Percentiles rank a stretch among this genome's conserved stretches.
Evolutionary conservation across 1,140 invertebrate species (phyloP).

Genomic region (Drosophila simulans): DNA sequence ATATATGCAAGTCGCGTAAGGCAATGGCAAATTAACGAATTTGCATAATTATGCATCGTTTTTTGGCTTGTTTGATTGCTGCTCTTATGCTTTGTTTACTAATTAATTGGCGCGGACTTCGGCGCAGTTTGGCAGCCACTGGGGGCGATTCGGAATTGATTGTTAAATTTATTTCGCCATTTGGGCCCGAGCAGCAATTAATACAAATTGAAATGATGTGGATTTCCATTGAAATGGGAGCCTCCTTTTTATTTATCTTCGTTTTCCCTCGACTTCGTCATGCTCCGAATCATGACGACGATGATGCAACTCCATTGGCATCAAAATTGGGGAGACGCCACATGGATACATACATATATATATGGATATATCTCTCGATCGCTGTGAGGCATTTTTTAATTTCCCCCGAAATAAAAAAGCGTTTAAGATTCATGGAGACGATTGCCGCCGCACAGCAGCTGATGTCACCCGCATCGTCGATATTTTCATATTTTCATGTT

Average conservation of each 20-base stretch:
- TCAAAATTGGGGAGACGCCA: conserved; percentile 31
- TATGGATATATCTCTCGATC: background rate
- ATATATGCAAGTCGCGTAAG: conserved; percentile 57
- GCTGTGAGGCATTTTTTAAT: conserved; percentile 58
- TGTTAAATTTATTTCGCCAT: conserved; percentile 40
- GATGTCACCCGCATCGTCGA: conserved; percentile 45
- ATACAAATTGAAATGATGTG: conserved; percentile 40
- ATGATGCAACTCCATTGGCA: conserved; percentile 39
- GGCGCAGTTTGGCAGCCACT: conserved; percentile 41
- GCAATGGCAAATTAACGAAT: conserved; percentile 68
- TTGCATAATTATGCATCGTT: conserved; percentile 77
- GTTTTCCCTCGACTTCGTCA: conserved; percentile 23
- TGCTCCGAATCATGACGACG: conserved; percentile 29
- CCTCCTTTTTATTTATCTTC: conserved; percentile 16
- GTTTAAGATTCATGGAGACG: conserved; percentile 44
- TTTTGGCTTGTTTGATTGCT: conserved; percentile 62
- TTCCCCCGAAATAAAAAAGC: conserved; percentile 66
- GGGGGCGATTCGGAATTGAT: conserved; percentile 17
- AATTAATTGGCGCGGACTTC: conserved; percentile 64
- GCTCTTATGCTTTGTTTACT: conserved; percentile 76
- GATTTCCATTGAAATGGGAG: conserved; percentile 30
- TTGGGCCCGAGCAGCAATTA: conserved; percentile 35
- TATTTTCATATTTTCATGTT: conserved; percentile 13
- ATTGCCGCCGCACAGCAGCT: conserved; percentile 25
- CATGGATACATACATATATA: conserved; percentile 4